Evolutionary conservation across 2,888 invertebrate species (phyloP), one percentile per base, ranked within the genome.

Genomic region (Liposcelis brunnea): DNA sequence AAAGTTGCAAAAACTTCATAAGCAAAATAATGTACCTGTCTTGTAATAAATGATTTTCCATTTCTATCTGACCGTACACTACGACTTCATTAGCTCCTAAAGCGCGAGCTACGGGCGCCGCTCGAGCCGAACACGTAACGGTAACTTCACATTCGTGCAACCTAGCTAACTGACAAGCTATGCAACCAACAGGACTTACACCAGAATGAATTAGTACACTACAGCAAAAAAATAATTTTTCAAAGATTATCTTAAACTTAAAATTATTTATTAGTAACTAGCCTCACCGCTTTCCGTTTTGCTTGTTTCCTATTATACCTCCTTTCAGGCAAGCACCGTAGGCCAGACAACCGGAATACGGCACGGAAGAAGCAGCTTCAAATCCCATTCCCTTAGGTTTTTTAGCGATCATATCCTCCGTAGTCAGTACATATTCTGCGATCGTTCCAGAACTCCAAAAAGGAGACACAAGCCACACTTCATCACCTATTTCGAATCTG

Each of bases 401-500:
- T 47, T 61, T 64, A 12, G 66, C 63, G 16, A 72, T 66, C 52
- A 64, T 61, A 48, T 59, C 60, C 55, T 74, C 71, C 21, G 65
- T 59, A n/a, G 70, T 65, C 46, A 71, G 62, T 45, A 71, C 61
- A 49, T 65, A 69, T 55, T 74, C 71, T 6, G 70, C 65, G 58
- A 73, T 62, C 31, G 71, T 69, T 36, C 75, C 75, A 44, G 65
- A 61, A 15, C 66, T 64, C 70, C 73, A 76, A 49, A 69, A 70
- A 35, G 74, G 72, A 43, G 66, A 60, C 12, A 68, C 64, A 3
- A 66, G 63, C 68, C 72, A 75, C 21, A 76, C 74, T 58, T 73
- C 72, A 54, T 76, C 75, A 2, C 75, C 75, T 16, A 74, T 64
- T 53, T 74, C 72, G 51, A 76, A 66, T 48, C 68, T 62, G 18